phyloP scores from a whole-genome alignment of 2,113 vertebrate genomes.

The Labeo catla region DNA sequence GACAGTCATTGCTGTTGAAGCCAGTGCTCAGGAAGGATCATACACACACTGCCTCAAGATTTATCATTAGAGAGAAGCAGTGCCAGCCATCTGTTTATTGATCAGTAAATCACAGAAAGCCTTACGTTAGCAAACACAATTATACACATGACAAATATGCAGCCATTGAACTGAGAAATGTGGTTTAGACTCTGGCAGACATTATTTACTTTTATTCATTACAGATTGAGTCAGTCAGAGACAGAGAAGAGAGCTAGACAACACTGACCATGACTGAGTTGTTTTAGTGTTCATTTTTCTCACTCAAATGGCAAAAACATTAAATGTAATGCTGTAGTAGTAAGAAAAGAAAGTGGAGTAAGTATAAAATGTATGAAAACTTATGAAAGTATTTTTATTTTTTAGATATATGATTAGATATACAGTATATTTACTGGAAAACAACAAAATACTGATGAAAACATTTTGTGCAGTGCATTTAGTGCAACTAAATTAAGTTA shows the following conservation, averaged over 20 bases:
- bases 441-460: neutral
- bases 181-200: neutral
- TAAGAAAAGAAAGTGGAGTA: neutral
- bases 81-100: constrained; percentile 2
- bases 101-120: constrained; percentile 44
- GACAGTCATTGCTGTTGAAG: neutral
- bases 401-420: neutral
- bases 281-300: neutral
- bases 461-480: neutral
- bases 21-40: neutral
- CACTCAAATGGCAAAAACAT: no score
- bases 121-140: constrained; percentile 28
- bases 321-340: no score
- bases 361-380: neutral
- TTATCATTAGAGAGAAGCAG: neutral
- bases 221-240: neutral
- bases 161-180: neutral
- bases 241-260: neutral
- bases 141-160: constrained; percentile 31
- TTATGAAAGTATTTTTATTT: neutral
- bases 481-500: neutral
- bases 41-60: neutral
- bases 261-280: neutral
- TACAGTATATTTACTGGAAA: neutral
- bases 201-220: neutral